These are phyloP conservation scores for Drosophila siamana DNA, from an alignment of 2,888 invertebrate species.

Conservation along the genomic window DNA sequence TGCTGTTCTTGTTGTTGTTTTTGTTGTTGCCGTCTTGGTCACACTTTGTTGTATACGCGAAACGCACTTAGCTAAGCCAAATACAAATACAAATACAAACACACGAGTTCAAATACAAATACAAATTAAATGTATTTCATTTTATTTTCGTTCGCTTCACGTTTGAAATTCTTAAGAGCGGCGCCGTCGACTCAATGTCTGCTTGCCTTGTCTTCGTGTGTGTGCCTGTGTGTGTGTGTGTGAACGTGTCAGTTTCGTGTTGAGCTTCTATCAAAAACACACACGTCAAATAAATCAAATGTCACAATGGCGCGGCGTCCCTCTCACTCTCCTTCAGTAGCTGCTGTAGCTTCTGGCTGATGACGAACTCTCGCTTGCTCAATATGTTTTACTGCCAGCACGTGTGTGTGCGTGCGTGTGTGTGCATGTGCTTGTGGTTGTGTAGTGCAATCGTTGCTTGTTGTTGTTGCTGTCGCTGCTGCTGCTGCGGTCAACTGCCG, in stretches of 20 bases:
- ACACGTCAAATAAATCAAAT: slow-evolving; percentile 84
- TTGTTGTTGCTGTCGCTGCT: slow-evolving; percentile 43
- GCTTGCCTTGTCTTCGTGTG: slow-evolving; percentile 11
- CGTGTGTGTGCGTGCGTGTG: slow-evolving; percentile 21
- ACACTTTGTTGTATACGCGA: slow-evolving; percentile 33
- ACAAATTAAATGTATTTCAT: slow-evolving; percentile 62
- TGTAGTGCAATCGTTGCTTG: slow-evolving; percentile 49
- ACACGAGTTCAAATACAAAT: slow-evolving; percentile 39
- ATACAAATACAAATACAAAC: slow-evolving; percentile 26
- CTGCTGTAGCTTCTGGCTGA: too few species aligned
- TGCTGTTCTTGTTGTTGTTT: slow-evolving; percentile 18
- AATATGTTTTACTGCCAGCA: slow-evolving; percentile 31
- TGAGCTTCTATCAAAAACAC: slow-evolving; percentile 83
- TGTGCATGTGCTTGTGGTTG: slow-evolving; percentile 31
- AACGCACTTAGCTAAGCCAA: slow-evolving; percentile 54
- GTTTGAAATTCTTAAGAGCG: slow-evolving; percentile 62
- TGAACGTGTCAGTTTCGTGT: slow-evolving; percentile 79
- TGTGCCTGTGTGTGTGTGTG: slow-evolving; percentile 37
- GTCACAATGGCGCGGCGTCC: slow-evolving; percentile 76
- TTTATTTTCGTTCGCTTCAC: slow-evolving; percentile 60
- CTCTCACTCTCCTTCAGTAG: slow-evolving; percentile 8
- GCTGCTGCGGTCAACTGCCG: slow-evolving; percentile 75
- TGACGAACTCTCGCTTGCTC: slow-evolving; percentile 68
- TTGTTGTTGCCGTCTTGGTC: slow-evolving; percentile 24
- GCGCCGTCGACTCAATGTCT: slow-evolving; percentile 48